Evolutionary conservation across 2,113 vertebrate species (phyloP).

Genomic region (Dicentrarchus labrax): DNA sequence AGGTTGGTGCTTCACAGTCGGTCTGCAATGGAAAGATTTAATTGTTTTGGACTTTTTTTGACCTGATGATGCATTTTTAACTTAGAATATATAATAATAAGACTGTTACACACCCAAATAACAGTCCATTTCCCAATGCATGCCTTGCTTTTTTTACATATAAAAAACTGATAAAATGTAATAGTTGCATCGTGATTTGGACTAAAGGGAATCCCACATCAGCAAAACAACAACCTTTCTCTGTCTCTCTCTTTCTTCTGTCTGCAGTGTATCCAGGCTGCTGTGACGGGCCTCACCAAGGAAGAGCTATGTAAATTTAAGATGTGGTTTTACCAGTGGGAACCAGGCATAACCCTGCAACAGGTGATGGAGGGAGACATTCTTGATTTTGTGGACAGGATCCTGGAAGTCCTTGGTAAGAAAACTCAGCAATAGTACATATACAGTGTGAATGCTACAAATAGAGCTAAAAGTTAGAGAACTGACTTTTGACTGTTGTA

Average conservation of each 20-base stretch:
- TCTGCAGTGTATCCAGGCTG: slow-evolving; percentile 69
- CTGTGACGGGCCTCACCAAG: slow-evolving; percentile 13
- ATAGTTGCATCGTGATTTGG: not conserved
- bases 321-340: slow-evolving; percentile 32
- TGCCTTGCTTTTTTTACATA: not conserved
- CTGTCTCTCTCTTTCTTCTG: not conserved
- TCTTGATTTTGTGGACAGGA: slow-evolving; percentile 82
- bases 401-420: slow-evolving; percentile 73
- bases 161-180: not conserved
- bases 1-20: slow-evolving; percentile 51
- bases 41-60: not conserved
- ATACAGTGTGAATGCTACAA: not conserved
- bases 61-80: not conserved
- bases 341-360: not conserved
- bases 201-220: no score
- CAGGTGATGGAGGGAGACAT: slow-evolving; percentile 68
- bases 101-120: not conserved
- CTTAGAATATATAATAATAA: not conserved
- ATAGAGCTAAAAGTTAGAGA: not conserved
- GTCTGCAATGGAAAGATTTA: not conserved
- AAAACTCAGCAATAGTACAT: not conserved
- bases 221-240: not conserved
- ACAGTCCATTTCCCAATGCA: not conserved
- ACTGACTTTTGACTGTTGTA: not conserved
- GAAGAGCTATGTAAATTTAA: slow-evolving; percentile 65